Percentiles rank a stretch among this genome's conserved stretches.
Conservation (phyloP, 2,797 vertebrate genomes). For the Hydrolagus colliei region DNA sequence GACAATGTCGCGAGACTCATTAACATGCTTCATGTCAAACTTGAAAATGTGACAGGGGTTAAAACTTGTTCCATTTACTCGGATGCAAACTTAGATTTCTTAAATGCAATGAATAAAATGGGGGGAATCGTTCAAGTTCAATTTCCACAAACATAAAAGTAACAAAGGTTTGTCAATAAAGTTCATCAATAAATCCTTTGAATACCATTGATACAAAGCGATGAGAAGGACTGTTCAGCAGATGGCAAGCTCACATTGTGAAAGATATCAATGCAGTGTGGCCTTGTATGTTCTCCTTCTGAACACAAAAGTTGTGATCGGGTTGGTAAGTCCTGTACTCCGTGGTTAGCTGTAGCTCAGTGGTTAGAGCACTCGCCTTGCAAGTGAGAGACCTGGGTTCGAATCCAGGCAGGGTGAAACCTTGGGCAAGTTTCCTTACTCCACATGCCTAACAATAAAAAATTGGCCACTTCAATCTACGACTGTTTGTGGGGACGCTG, state of each 20-base stretch:
- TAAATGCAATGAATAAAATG: background rate
- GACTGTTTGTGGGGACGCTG: too few relatives aligned
- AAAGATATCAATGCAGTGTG: background rate
- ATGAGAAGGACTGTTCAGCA: background rate
- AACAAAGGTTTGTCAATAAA: background rate
- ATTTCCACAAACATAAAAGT: background rate
- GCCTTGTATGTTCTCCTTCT: too few relatives aligned
- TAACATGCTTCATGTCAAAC: background rate
- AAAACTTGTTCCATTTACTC: background rate
- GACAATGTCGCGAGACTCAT: background rate
- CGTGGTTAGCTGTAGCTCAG: too few relatives aligned
- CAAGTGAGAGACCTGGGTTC: too few relatives aligned
- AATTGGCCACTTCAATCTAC: too few relatives aligned
- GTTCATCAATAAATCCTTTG: background rate
- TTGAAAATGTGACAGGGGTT: background rate
- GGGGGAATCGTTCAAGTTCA: too few relatives aligned
- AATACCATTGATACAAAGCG: background rate
- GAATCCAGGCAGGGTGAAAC: too few relatives aligned
- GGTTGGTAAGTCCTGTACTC: too few relatives aligned
- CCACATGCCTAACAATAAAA: too few relatives aligned
- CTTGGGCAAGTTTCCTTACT: too few relatives aligned
- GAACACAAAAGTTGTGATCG: too few relatives aligned
- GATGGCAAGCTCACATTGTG: background rate
- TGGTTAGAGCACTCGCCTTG: too few relatives aligned
- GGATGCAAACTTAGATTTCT: background rate